Evolutionary conservation across 2,113 vertebrate genomes (phyloP).

Genomic region (Stomatorhinus ivindoensis): DNA sequence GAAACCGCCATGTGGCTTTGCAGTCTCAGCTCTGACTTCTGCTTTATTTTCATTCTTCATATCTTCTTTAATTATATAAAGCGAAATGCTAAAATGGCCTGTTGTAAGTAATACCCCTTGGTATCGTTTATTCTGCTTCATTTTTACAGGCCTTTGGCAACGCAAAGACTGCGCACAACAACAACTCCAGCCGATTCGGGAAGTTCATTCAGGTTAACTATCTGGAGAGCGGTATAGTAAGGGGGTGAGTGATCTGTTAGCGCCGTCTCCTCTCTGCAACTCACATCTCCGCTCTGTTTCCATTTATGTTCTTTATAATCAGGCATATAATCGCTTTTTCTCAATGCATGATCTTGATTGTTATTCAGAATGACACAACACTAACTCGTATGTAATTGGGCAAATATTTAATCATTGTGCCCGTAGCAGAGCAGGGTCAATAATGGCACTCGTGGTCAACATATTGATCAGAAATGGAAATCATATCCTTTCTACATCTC

Average conservation of each 20-base stretch:
- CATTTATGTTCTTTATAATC: neutral
- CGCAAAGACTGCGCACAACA: slow-evolving; percentile 96
- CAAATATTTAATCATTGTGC: neutral
- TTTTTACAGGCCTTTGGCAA: slow-evolving; percentile 83
- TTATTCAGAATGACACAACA: neutral
- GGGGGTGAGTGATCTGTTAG: slow-evolving; percentile 72
- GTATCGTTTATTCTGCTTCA: neutral
- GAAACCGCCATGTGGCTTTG: neutral
- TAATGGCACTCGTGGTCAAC: too few relatives aligned
- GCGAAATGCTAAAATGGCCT: neutral
- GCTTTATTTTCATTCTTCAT: neutral
- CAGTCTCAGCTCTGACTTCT: neutral
- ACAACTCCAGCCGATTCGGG: slow-evolving; percentile 98
- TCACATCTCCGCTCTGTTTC: neutral
- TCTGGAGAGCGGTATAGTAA: slow-evolving; percentile 85
- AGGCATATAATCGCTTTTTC: neutral
- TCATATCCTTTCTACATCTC: neutral
- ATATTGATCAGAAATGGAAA: too few relatives aligned
- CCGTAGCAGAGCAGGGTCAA: neutral
- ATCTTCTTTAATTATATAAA: neutral
- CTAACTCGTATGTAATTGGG: neutral
- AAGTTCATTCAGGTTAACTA: slow-evolving; percentile 99
- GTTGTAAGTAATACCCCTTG: neutral
- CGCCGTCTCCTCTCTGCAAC: neutral
- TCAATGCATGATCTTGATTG: neutral